Evolutionary conservation across 2,797 vertebrate genomes (phyloP), one percentile per base, ranked within the genome.

Genomic region (Nyctalus aviator): DNA sequence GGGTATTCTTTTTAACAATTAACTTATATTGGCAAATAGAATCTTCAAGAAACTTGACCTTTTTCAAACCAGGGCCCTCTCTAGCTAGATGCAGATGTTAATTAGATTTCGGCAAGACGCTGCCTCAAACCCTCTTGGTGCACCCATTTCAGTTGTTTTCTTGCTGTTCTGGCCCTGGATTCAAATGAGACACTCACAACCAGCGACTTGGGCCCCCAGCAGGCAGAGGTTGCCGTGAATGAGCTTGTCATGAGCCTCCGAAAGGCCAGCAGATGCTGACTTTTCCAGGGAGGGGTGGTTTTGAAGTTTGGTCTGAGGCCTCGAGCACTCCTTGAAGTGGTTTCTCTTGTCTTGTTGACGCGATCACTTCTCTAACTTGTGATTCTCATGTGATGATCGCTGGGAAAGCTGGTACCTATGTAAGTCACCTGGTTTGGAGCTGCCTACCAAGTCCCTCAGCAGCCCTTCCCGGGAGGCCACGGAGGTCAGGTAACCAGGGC

Each of bases 21-120:
- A 91, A 66, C 94, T 96, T 97, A 91, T 95, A 96, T 97, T 96
- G 95, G 96, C 94, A 96, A 95, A 78, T 18, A 91, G 95, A 96
- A 95, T 86, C 95, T 97, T 98, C 71, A 79, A 97, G 95, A 96
- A 96, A 95, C 89, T 86, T 97, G 96, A 97, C 97, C 96, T 97
- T 98, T 97, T 95, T 95, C 94, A 97, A 93, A 89, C 96, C 73
- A 69, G 96, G 75, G 85, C 66, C 46, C 66, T 96, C 92, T 95
- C 81, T 73, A 89, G 69, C 86, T 97, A 91, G 88, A 46, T 72
- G 89, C 88, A 95, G 90, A 95, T 90, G 41, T 96, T 98, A 97
- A 96, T 97, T 96, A 88, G 44, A 44, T 78, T 96, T 97, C 90
- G 95, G 35, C 12, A 44, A 41, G 83, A 57, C 6, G 75, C 41